Base-by-base conservation (phyloP, 2,113 vertebrate species). In the Crypturellus undulatus region DNA sequence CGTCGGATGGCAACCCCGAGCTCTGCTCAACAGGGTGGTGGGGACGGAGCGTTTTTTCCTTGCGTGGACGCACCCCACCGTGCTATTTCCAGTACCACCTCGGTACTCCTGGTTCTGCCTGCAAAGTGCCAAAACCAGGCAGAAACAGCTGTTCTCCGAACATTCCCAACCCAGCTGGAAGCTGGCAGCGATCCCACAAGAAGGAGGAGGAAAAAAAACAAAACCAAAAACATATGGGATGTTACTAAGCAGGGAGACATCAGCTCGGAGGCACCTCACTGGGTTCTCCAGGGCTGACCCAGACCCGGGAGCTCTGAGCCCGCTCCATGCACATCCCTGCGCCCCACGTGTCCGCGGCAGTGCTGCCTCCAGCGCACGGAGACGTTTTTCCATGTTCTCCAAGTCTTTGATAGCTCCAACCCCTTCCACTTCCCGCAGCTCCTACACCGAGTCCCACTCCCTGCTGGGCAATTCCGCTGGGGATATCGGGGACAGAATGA, bases 401-500 rank as follows among this genome's bases (percentile, higher is more conserved):
- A 22, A 30, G 4, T 34, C 32, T 36, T 58, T 0, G 2, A 83
- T 4, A 4, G 10, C 2, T 26, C 75, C 63, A 40, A 1, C 8
- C 63, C 73, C 42, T 38, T 79, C 67, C 38, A 64, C 10, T 32
- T 14, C 56, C 43, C 47, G 10, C 7, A 4, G 76, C 9, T 59
- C 19, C 85, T 36, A 69, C 22, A 19, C 60, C 63, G 32, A 21
- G 45, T 26, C 59, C 16, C 42, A 38, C 87, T 34, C 28, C 1
- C 3, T 82, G 84, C 56, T 52, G 40, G 93, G 47, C 38, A 65
- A 47, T 64, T 93, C 92, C 96, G 96, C 87, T 69, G 51, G 92
- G 87, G 68, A 63, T 56, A 67, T 60, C 87, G 51, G 45, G 92
- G 64, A 10, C 79, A 85, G 86, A 47, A 24, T 19, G 34, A 17